Evolutionary conservation across 2,888 invertebrate genomes (phyloP), one percentile per base, ranked within the genome.

Genomic region (Dastarcus helophoroides): DNA sequence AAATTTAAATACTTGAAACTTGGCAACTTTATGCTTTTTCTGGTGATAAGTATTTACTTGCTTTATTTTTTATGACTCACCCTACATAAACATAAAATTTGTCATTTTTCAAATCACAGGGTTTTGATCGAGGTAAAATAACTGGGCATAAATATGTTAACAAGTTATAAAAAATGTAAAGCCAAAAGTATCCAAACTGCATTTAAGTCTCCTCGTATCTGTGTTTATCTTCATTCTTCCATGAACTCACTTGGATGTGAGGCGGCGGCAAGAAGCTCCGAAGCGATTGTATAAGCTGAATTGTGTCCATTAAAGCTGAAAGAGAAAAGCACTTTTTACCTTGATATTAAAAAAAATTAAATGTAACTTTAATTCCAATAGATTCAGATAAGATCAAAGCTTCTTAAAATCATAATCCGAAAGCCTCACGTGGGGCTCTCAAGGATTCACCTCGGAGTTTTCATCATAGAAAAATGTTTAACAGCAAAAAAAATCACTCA

Each of bases 161-260:
- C n/a, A n/a, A n/a, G n/a, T n/a, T n/a, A n/a, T n/a, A n/a, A n/a
- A n/a, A n/a, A n/a, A n/a, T n/a, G n/a, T n/a, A n/a, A n/a, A n/a
- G n/a, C n/a, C n/a, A n/a, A n/a, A n/a, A n/a, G n/a, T n/a, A n/a
- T n/a, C n/a, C n/a, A n/a, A n/a, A n/a, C n/a, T n/a, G n/a, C n/a
- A 29, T 7, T 51, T 54, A 56, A 30, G 56, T 54, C 39, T 62
- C 62, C 30, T 62, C 62, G 36, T 56, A 62, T 36, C 72, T 69
- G 58, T 73, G 73, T 46, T 73, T 73, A 54, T 83, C 82, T 59
- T 86, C 85, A 54, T 83, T 86, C 61, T 86, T 86, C 86, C 86
- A 86, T 36, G 85, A 85, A 40, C 82, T 84, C 32, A 86, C 84
- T 51, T 84, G 84, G 53, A 86, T 86, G 56, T 85, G 86, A 4